phyloP scores from a whole-genome alignment of 2,888 invertebrate species.

The Clanis bilineata region DNA sequence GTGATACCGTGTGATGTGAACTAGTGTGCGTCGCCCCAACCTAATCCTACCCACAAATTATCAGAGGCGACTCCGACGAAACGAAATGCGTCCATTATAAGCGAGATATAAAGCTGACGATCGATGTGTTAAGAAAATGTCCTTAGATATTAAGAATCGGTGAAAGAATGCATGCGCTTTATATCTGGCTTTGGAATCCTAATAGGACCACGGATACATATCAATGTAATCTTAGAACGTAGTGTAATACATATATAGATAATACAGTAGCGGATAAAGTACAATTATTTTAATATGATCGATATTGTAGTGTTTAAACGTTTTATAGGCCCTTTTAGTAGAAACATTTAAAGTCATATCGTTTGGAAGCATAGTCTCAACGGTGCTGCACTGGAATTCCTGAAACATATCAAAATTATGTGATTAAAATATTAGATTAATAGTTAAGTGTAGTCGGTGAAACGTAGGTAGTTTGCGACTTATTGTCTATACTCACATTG shows the following conservation, averaged over 20 bases:
- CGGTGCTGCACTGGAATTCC: conserved; percentile 67
- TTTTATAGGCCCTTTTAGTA: conserved; percentile 68
- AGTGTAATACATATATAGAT: conserved; percentile 68
- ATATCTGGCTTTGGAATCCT: conserved; percentile 80
- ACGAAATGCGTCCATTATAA: conserved; percentile 68
- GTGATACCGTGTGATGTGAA: conserved; percentile 41
- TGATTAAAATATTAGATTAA: conserved; percentile 60
- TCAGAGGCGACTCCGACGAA: conserved; percentile 77
- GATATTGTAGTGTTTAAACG: conserved; percentile 71
- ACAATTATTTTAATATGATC: conserved; percentile 79
- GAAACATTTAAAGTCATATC: conserved; percentile 45
- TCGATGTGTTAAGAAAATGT: conserved; percentile 54
- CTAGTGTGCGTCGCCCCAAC: conserved; percentile 61
- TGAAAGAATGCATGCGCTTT: conserved; percentile 80
- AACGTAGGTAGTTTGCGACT: conserved; percentile 19
- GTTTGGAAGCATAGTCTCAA: conserved; percentile 55
- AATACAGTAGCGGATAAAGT: conserved; percentile 67
- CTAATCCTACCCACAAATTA: conserved; percentile 36
- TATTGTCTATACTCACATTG: conserved; percentile 30
- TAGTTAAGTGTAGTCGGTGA: conserved; percentile 22
- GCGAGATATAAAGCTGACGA: conserved; percentile 77
- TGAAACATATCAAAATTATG: conserved; percentile 78
- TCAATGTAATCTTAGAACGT: conserved; percentile 62
- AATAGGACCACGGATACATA: conserved; percentile 78
- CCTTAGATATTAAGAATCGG: conserved; percentile 65